Base-by-base conservation (phyloP, 1,140 invertebrate genomes). In the Pseudomyrmex flavicornis region DNA sequence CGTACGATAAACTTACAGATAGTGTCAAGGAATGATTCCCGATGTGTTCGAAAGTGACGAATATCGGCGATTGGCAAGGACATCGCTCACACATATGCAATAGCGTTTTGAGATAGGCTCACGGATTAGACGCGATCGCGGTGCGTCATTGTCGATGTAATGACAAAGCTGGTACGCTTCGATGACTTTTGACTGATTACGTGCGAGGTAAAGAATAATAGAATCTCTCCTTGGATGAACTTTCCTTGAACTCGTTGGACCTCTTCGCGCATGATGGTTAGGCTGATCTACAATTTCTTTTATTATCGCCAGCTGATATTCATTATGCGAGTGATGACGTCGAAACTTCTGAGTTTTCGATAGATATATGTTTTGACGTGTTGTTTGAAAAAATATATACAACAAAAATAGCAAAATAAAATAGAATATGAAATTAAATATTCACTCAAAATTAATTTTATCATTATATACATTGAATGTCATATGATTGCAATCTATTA, bases 171-270 rank as follows among this genome's bases (percentile, higher is more conserved):
- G 35, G 75, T 54, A 82, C 70, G 86, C 85, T 75, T 84, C 82
- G 75, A 7, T 76, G 85, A 69, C 46, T 68, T 68, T 77, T 69
- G 70, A 83, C 85, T 76, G 83, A 86, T 87, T 86, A 75, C 79
- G 63, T 66, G 65, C 58, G 54, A 73, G 8, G 68, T 83, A 84
- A 84, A 65, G 46, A 61, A 56, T 63, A 59, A 72, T 50, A 20
- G 59, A 68, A 87, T 65, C 69, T 84, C 83, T 54, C 66, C 76
- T 83, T 76, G 86, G 61, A 72, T 85, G 63, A 84, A 66, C 82
- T 77, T 74, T 74, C 86, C 86, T 87, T 87, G 86, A 87, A 87
- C 86, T 84, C 82, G 58, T 82, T 88, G 62, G 76, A 66, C 61
- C 76, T 70, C 65, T 80, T 72, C 54, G 54, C 76, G 44, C 75